Evolutionary conservation across 1,140 invertebrate species (phyloP).

Genomic region (Episyrphus balteatus): DNA sequence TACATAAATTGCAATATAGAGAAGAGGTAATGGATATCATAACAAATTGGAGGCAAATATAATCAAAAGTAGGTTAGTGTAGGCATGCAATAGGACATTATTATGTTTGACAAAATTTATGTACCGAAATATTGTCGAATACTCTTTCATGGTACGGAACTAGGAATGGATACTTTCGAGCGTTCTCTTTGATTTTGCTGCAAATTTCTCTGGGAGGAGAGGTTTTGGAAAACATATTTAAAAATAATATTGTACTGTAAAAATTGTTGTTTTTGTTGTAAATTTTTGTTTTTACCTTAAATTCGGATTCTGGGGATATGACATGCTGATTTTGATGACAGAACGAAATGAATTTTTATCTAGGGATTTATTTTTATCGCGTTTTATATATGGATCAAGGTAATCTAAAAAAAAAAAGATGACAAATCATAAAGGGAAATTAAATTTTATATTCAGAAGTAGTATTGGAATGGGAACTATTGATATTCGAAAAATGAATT

Average conservation of each 20-base stretch:
- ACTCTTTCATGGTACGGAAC: slow-evolving; percentile 61
- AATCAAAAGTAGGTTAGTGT: too few species aligned
- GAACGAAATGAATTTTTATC: slow-evolving; percentile 57
- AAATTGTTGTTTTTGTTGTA: slow-evolving; percentile 11
- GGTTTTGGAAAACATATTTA: slow-evolving; percentile 1
- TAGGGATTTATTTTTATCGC: slow-evolving; percentile 39
- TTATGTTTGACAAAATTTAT: too few species aligned
- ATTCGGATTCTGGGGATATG: slow-evolving; percentile 54
- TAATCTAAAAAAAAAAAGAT: slow-evolving; percentile 45
- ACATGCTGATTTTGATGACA: slow-evolving; percentile 58
- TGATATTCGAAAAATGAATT: too few species aligned
- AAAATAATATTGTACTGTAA: slow-evolving; percentile 5
- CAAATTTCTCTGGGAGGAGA: slow-evolving; percentile 43
- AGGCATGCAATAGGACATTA: too few species aligned
- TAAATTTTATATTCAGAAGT: not conserved
- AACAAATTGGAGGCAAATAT: too few species aligned
- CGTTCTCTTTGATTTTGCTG: slow-evolving; percentile 53
- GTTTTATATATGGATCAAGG: slow-evolving; percentile 51
- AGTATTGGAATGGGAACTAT: not conserved
- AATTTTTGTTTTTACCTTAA: slow-evolving; percentile 45
- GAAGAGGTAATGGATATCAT: too few species aligned
- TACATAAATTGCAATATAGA: slow-evolving; percentile 30
- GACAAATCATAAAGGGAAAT: slow-evolving; percentile 23
- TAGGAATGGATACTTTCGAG: slow-evolving; percentile 55
- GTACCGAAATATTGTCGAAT: slow-evolving; percentile 54